Evolutionary conservation across 2,113 vertebrate genomes (phyloP), one percentile per base, ranked within the genome.

Genomic region (Bufo gargarizans): DNA sequence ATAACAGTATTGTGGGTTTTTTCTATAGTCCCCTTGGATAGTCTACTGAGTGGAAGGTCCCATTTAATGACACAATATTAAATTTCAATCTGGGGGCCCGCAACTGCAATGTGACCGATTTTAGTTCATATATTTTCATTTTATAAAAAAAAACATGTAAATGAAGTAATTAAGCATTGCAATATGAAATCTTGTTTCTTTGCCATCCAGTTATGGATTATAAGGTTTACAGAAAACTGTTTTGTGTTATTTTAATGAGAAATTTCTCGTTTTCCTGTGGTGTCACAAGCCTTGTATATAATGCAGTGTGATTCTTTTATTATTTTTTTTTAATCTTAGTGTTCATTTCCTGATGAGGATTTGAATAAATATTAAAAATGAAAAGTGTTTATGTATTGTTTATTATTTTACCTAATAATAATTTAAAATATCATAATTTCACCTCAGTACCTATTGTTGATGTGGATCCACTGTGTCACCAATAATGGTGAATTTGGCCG

Each of bases 291-390:
- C 91, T 96, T 95, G 95, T 96, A 95, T 91, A 95, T 95, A 95
- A 92, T 93, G 91, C 93, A 93, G 95, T 95, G 94, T 96, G 95
- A 94, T 93, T 88, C 93, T 95, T 96, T 94, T 95, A 91, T 90
- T 85, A 92, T 92, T 90, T 93, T 95, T 95, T 93, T 95, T 93
- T 93, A 95, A 94, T 95, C 93, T 95, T 94, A 94, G 93, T 95
- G 94, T 96, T 95, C 95, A 95, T 93, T 94, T 96, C 94, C 95
- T 95, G 94, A 93, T 94, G 93, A 95, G 94, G 92, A 95, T 95
- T 96, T 95, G 95, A 96, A 96, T 96, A 96, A 96, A 96, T 94
- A 94, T 95, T 43, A 95, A 90, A 92, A 94, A 95, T 95, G 93
- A 93, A 94, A 95, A 20, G 93, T 92, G 92, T 94, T 94, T 93